phyloP scores from a whole-genome alignment of 2,888 invertebrate species.

The Calameuta pallipes region DNA sequence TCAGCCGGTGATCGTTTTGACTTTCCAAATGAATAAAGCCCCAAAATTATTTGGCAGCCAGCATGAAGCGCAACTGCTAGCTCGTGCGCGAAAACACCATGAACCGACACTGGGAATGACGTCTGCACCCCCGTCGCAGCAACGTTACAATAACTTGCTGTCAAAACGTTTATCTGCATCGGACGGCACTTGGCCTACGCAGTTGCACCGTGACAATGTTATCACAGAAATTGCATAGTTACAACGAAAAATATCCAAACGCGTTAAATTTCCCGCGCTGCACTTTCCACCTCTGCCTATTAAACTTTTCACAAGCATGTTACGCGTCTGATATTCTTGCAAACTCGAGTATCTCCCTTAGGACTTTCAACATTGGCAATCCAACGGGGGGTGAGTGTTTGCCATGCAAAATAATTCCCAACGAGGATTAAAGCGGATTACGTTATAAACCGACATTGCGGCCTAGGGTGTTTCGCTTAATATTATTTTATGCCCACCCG shows the following conservation, averaged over 20 bases:
- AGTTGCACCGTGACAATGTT: not conserved
- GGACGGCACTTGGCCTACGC: not conserved
- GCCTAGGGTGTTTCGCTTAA: slow-evolving; percentile 36
- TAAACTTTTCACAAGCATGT: not conserved
- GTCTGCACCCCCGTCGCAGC: not conserved
- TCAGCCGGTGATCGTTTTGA: not conserved
- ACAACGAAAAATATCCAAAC: not conserved
- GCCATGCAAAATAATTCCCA: slow-evolving; percentile 33
- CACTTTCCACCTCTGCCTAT: not conserved
- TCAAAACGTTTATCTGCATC: not conserved
- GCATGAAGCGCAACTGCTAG: not conserved
- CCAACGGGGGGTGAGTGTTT: not conserved
- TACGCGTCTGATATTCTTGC: not conserved
- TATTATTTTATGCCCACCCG: slow-evolving; percentile 44
- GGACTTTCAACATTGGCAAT: not conserved
- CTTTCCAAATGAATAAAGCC: not conserved
- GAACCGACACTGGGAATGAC: not conserved
- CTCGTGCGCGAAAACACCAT: not conserved
- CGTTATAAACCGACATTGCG: slow-evolving; percentile 24
- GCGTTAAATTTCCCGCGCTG: not conserved
- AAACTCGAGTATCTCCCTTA: not conserved
- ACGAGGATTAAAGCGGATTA: slow-evolving; percentile 32
- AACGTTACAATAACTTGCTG: not conserved
- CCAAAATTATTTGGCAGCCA: not conserved
- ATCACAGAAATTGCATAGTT: not conserved